Evolutionary conservation across 2,888 invertebrate species (phyloP).

Genomic region (Chrysomela aeneicollis): DNA sequence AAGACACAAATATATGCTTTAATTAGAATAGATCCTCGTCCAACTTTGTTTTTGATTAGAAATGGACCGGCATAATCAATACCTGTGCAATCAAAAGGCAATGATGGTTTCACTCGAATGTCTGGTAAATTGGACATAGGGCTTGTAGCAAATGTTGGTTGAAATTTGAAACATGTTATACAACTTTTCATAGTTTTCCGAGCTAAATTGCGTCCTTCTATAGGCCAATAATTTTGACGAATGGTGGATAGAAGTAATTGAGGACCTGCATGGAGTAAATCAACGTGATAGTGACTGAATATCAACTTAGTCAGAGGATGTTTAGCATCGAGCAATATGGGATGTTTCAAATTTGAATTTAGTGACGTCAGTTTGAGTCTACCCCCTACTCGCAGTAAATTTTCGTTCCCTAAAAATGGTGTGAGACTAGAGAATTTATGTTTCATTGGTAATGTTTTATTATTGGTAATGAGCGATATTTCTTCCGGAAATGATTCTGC

Average conservation of each 20-base stretch:
- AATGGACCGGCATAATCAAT: slow-evolving; percentile 3
- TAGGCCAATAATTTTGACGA: slow-evolving; percentile 11
- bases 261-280: slow-evolving; percentile 20
- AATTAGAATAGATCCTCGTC: slow-evolving; percentile 15
- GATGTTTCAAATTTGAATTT: slow-evolving; percentile 15
- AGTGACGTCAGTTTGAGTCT: not conserved
- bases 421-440: not conserved
- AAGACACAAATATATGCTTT: slow-evolving; percentile 28
- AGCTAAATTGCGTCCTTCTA: slow-evolving; percentile 5
- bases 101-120: not conserved
- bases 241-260: slow-evolving; percentile 8
- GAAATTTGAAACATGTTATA: not conserved
- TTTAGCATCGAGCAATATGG: slow-evolving; percentile 7
- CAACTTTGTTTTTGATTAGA: slow-evolving; percentile 8
- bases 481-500: not conserved
- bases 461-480: not conserved
- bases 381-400: slow-evolving; percentile 5
- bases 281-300: slow-evolving; percentile 6
- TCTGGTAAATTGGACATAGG: not conserved
- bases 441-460: not conserved
- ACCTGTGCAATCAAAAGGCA: slow-evolving; percentile 22
- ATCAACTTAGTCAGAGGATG: slow-evolving; percentile 19
- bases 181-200: not conserved
- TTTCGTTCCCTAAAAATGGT: not conserved
- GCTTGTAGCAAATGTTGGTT: too few species aligned